Percentiles rank a stretch among this genome's conserved stretches.
Evolutionary conservation across 1,140 invertebrate species (phyloP).

Genomic region (Brachionus plicatilis): DNA sequence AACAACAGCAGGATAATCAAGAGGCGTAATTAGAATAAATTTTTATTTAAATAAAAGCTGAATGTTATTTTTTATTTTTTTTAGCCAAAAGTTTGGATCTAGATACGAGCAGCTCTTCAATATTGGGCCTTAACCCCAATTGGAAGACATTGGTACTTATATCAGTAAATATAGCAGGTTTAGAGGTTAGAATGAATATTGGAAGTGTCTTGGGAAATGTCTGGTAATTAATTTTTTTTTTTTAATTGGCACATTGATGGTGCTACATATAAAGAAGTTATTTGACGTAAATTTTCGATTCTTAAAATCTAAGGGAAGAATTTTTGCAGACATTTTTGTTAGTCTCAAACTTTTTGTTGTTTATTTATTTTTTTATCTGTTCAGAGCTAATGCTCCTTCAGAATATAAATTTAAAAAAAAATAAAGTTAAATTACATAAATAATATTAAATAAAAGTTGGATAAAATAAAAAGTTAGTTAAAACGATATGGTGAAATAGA

Average conservation of each 20-base stretch:
- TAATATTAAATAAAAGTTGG: too few relatives aligned
- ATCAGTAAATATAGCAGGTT: conserved; percentile 84
- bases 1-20: not conserved
- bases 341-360: too few relatives aligned
- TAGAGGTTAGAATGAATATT: conserved; percentile 98
- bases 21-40: not conserved
- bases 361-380: too few relatives aligned
- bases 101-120: not conserved
- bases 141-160: conserved; percentile 94
- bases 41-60: not conserved
- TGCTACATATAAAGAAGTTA: too few relatives aligned
- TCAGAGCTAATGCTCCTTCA: too few relatives aligned
- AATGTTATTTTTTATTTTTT: not conserved
- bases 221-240: conserved; percentile 44
- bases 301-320: too few relatives aligned
- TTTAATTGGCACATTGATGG: not conserved
- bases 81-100: not conserved
- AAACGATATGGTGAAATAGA: too few relatives aligned
- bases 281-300: too few relatives aligned
- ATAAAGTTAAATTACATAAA: too few relatives aligned
- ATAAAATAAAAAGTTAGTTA: too few relatives aligned
- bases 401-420: too few relatives aligned
- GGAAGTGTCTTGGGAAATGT: conserved; percentile 84
- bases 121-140: conserved; percentile 41
- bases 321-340: too few relatives aligned